Percentiles rank a stretch among this genome's conserved stretches.
Evolutionary conservation across 2,888 invertebrate genomes (phyloP).

Genomic region (Thalpophila matura): DNA sequence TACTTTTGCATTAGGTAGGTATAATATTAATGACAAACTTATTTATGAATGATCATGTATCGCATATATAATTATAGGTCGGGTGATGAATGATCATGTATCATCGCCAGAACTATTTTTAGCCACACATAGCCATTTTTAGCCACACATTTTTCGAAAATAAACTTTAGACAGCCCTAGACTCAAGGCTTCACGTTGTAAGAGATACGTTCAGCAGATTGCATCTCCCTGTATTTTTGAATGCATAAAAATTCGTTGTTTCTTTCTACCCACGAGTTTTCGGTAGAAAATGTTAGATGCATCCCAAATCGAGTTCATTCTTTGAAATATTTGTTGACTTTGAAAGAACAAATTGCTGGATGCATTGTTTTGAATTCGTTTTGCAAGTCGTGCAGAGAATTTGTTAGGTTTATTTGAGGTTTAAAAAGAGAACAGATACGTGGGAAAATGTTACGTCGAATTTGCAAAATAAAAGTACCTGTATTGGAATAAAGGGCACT

Average conservation of each 20-base stretch:
- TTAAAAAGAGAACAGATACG: not conserved
- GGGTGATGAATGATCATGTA: no score
- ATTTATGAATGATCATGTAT: no score
- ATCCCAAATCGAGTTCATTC: conserved; percentile 38
- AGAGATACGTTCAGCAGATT: conserved; percentile 42
- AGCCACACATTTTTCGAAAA: no score
- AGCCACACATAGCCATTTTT: no score
- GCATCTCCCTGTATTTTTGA: conserved; percentile 30
- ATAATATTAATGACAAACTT: no score
- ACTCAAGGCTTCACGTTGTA: conserved; percentile 13
- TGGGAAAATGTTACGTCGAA: not conserved
- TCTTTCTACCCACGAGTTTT: conserved; percentile 7
- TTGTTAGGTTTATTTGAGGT: not conserved
- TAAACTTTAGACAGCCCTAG: conserved; percentile 21
- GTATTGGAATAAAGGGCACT: no score
- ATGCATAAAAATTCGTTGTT: conserved; percentile 39
- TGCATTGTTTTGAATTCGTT: conserved; percentile 44
- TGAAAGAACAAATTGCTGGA: conserved; percentile 34
- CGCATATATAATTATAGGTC: no score
- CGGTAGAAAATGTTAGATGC: conserved; percentile 35
- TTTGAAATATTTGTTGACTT: conserved; percentile 46
- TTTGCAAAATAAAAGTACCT: not conserved
- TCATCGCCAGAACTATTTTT: no score
- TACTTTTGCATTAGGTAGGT: no score
- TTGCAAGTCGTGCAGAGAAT: conserved; percentile 20